Evolutionary conservation across 1,140 invertebrate species (phyloP), one percentile per base, ranked within the genome.

Genomic region (Pachyrhynchus sulphureomaculatus): DNA sequence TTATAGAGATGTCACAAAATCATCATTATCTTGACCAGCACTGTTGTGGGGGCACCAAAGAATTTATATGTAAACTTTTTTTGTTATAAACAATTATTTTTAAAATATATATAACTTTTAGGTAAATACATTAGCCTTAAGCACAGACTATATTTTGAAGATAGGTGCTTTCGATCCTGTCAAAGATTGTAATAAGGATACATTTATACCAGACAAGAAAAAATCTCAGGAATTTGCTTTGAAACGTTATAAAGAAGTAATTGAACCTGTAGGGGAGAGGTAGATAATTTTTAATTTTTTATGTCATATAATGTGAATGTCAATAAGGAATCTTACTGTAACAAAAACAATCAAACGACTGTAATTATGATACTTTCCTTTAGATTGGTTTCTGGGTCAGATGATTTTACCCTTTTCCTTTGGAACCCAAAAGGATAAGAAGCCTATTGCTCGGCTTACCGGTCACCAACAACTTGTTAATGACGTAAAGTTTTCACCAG

Each of bases 401-500:
- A 99, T 81, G 98, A 99, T 76, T 98, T 97, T 72, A 99, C 97
- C 0, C 76, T 99, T 57, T 96, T 93, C 73, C 79, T 99, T n/a
- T 99, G 98, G 98, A 81, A 90, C 55, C 95, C 96, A 20, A 89
- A 89, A 84, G 34, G 90, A 93, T 52, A 97, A 96, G 70, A 91
- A 92, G 76, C 86, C 91, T 15, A 68, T 96, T 76, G 88, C 88
- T 20, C 81, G 95, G 67, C 89, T 99, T 88, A 99, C 96, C 0
- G 72, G 98, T 0, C 98, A 99, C 80, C 93, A 97, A 74, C 95
- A 99, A 75, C 79, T 96, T 4, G 90, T 99, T 0, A 98, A 98
- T 78, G 93, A 98, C 80, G 97, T 99, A 0, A 93, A 92, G 78
- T 99, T 99, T 78, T 99, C 96, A 13, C 97, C 97, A 12, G 93